These are phyloP conservation scores for Clarias fuscus DNA, from an alignment of 2,797 vertebrate species.

Conservation along the genomic window DNA sequence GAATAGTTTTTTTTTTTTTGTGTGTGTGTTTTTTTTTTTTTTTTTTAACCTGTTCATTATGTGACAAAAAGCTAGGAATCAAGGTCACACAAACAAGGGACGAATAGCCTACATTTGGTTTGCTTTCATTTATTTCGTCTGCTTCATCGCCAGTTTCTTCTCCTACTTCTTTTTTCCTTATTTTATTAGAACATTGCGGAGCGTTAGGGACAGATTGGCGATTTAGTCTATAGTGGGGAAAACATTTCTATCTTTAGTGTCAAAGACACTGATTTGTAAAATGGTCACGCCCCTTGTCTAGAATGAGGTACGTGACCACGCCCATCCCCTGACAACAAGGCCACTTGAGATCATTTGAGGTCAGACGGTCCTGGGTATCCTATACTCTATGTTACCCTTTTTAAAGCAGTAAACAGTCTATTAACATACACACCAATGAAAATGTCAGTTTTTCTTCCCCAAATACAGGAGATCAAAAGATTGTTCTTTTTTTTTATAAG, in stretches of 20 bases:
- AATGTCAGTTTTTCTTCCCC: neutral
- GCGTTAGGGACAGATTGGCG: neutral
- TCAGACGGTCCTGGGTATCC: neutral
- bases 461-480: neutral
- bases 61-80: neutral
- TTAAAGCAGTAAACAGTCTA: too few relatives aligned
- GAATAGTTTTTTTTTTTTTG: neutral
- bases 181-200: neutral
- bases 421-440: neutral
- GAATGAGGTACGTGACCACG: too few relatives aligned
- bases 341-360: neutral
- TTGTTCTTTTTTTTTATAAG: neutral
- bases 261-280: neutral
- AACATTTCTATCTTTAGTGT: neutral
- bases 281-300: neutral
- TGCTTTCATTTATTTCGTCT: neutral
- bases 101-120: neutral
- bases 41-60: neutral
- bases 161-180: too few relatives aligned
- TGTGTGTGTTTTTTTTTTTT: too few relatives aligned
- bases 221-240: neutral
- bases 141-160: neutral
- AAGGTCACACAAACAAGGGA: neutral
- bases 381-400: neutral
- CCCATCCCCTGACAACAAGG: neutral